Evolutionary conservation across 2,888 invertebrate genomes (phyloP), one percentile per base, ranked within the genome.

Genomic region (Oscheius sp.): DNA sequence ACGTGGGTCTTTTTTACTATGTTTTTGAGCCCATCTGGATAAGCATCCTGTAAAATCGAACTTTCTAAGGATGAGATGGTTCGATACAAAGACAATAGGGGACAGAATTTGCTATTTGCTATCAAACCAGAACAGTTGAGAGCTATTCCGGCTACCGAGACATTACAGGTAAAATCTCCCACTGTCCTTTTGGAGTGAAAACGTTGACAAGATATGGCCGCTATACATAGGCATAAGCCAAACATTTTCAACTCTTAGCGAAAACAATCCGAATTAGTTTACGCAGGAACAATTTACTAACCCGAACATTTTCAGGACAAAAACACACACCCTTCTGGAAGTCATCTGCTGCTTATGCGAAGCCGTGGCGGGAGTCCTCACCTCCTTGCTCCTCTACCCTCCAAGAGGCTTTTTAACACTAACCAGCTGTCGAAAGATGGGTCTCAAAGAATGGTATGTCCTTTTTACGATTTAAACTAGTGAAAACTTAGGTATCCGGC

Each of bases 371-470:
- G 94, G 96, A 0, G 93, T 94, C 2, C 76, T 94, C 3, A 90
- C 94, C 10, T 94, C 96, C 1, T 89, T 97, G 7, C 91, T 96
- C 47, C 90, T 94, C n/a, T 92, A 93, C 76, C 93, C 95, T 55
- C 97, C 98, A 0, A 90, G 93, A 2, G 95, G 96, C 4, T 76
- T 80, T 0, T 96, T 98, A 89, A 92, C 92, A 7, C 94, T 94
- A 0, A 92, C 92, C 74, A 93, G 93, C 53, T 87, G 87, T 63
- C 55, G 70, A 1, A 81, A 82, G 59, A 60, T 77, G 9, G 68
- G 72, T 48, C 91, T 98, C 33, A 93, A 95, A 0, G 98, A 99
- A 90, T 99, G 97, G 97, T 99, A 50, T 42, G 58, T 32, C 13
- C 9, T 33, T 59, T 9, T 32, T 21, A 21, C 13, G 3, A n/a